Evolutionary conservation across 2,113 vertebrate species (phyloP).

Genomic region (Chascanopsetta lugubris): DNA sequence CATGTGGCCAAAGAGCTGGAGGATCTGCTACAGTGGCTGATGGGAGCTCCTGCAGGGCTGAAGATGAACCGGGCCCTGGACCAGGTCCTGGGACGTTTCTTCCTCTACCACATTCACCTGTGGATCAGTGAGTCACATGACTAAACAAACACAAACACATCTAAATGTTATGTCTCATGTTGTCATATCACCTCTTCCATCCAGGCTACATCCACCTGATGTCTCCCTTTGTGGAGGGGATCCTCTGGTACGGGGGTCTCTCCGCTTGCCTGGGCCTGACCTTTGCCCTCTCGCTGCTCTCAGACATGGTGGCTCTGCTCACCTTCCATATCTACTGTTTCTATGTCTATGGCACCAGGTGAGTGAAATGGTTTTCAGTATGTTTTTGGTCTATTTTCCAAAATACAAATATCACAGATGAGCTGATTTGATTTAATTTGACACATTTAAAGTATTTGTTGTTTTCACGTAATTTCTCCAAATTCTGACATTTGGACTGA

Average conservation of each 20-base stretch:
- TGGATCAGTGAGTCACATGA: slow-evolving; percentile 92
- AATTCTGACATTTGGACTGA: too few relatives aligned
- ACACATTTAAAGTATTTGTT: too few relatives aligned
- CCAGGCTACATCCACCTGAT: slow-evolving; percentile 96
- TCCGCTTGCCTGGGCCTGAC: slow-evolving; percentile 92
- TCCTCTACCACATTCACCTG: slow-evolving; percentile 98
- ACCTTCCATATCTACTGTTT: slow-evolving; percentile 99
- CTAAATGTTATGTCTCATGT: not conserved
- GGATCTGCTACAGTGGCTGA: slow-evolving; percentile 94
- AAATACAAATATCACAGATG: not conserved
- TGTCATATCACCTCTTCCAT: not conserved
- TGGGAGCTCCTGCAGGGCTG: slow-evolving; percentile 96
- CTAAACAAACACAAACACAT: slow-evolving; percentile 1
- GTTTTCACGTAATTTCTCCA: too few relatives aligned
- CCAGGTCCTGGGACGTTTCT: slow-evolving; percentile 95
- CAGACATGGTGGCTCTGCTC: slow-evolving; percentile 91
- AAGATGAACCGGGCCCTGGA: slow-evolving; percentile 98
- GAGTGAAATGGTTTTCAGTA: not conserved
- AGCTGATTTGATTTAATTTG: too few relatives aligned
- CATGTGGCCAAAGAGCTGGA: slow-evolving; percentile 90
- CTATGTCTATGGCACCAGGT: slow-evolving; percentile 99
- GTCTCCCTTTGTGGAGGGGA: slow-evolving; percentile 94
- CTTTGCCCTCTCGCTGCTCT: slow-evolving; percentile 91
- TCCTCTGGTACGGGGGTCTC: slow-evolving; percentile 95
- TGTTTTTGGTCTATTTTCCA: not conserved